Conservation (phyloP, 2,797 vertebrate species). For the Mus minutoides region DNA sequence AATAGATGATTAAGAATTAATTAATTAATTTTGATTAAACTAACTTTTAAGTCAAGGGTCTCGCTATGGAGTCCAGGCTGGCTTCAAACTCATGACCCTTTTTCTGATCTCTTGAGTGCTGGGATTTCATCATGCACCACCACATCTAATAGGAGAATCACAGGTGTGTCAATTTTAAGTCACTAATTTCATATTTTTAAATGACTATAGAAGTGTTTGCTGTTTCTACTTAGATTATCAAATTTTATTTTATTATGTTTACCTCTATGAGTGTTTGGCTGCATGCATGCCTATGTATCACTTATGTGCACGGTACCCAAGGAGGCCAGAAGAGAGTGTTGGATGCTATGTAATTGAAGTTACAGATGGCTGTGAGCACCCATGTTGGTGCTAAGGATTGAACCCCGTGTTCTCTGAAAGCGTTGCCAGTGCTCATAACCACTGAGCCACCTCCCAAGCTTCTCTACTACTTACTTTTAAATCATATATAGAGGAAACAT, state of each 20-base stretch:
- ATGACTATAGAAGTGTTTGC: neutral
- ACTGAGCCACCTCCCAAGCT: neutral
- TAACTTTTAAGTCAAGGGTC: neutral
- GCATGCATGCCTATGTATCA: neutral
- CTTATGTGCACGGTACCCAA: neutral
- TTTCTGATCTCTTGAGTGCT: neutral
- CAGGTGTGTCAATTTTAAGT: constrained; percentile 6
- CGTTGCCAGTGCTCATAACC: neutral
- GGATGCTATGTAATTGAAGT: too few species aligned
- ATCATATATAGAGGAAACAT: neutral
- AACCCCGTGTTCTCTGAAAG: neutral
- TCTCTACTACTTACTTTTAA: neutral
- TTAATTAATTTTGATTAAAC: neutral
- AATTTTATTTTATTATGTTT: neutral
- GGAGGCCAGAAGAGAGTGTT: too few species aligned
- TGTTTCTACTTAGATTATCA: neutral
- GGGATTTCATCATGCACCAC: too few species aligned
- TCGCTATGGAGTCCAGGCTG: neutral
- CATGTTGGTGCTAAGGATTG: neutral
- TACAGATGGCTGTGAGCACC: neutral
- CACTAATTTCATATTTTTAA: neutral
- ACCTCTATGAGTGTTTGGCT: neutral
- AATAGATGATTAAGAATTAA: neutral
- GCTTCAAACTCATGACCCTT: neutral
- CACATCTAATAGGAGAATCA: neutral